Evolutionary conservation across 2,797 vertebrate species (phyloP), one percentile per base, ranked within the genome.

Genomic region (Tachyglossus aculeatus): DNA sequence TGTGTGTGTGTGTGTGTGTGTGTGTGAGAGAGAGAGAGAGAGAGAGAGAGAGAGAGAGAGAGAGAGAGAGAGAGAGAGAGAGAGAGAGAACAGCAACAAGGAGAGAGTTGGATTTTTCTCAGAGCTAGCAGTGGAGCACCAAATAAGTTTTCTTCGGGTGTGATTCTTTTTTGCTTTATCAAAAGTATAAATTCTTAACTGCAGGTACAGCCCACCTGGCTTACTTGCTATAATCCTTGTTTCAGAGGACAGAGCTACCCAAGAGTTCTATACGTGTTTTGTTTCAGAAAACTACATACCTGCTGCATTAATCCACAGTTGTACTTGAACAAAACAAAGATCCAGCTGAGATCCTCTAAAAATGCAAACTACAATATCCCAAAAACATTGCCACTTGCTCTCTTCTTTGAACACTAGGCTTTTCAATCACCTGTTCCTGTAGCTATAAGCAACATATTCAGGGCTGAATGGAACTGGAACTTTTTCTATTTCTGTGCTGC

Each of bases 1-100:
- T 22, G 27, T 47, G 8, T 7, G 27, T n/a, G n/a, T n/a, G 21
- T 60, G 24, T 11, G 1, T n/a, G n/a, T 44, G 0, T 7, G 2
- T 9, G 1, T 1, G 12, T 56, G 24, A 56, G 37, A 33, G 11
- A 24, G 5, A 16, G 19, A 29, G 50, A 29, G n/a, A n/a, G n/a
- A n/a, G n/a, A n/a, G n/a, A n/a, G 24, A 56, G 37, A 33, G 11
- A 24, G 5, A 16, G 19, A 29, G 50, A 29, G n/a, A n/a, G n/a
- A n/a, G n/a, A n/a, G n/a, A n/a, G 24, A 56, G 37, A 33, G 24
- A 56, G 37, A 33, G 11, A 24, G 5, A 16, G 19, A 29, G 50
- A 29, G n/a, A n/a, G n/a, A n/a, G n/a, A n/a, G n/a, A n/a, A n/a
- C n/a, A 45, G 16, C 9, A 22, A 3, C 4, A 3, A 19, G 4